Percentiles rank a stretch among this genome's conserved stretches.
These are phyloP conservation scores for Cylindroiulus punctatus DNA, from an alignment of 2,888 invertebrate genomes.

Conservation along the genomic window DNA sequence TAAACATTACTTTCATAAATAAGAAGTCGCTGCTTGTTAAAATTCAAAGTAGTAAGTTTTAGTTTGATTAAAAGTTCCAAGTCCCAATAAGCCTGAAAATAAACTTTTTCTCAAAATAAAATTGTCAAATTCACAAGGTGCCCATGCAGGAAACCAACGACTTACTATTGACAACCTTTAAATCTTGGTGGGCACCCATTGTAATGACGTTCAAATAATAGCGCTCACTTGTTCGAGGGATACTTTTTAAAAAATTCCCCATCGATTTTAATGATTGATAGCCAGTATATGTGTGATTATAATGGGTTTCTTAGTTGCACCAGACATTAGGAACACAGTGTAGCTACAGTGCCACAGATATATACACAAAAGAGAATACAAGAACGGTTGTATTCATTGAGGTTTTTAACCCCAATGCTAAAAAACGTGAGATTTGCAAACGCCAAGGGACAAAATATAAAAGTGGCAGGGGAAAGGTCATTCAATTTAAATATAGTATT, in stretches of 20 bases:
- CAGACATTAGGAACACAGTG: slow-evolving; percentile 38
- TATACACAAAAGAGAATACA: slow-evolving; percentile 31
- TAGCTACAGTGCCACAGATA: slow-evolving; percentile 38
- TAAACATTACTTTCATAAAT: neutral
- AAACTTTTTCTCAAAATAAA: no score
- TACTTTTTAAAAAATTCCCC: neutral
- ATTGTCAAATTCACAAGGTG: no score
- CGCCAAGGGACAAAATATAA: neutral
- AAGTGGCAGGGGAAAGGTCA: neutral
- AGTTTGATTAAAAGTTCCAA: no score
- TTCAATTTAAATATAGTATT: slow-evolving; percentile 21
- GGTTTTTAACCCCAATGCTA: neutral
- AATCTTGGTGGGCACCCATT: neutral
- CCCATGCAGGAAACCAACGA: no score
- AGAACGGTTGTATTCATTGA: neutral
- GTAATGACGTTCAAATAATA: neutral
- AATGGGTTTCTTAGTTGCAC: slow-evolving; percentile 10
- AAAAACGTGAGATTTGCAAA: neutral
- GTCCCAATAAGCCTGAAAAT: no score
- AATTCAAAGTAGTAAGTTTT: no score
- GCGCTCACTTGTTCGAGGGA: neutral
- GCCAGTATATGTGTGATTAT: neutral
- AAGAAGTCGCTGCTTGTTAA: no score
- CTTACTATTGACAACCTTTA: no score
- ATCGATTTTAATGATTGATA: neutral